Evolutionary conservation across 2,113 vertebrate species (phyloP).

Genomic region (Arizona elegans): DNA sequence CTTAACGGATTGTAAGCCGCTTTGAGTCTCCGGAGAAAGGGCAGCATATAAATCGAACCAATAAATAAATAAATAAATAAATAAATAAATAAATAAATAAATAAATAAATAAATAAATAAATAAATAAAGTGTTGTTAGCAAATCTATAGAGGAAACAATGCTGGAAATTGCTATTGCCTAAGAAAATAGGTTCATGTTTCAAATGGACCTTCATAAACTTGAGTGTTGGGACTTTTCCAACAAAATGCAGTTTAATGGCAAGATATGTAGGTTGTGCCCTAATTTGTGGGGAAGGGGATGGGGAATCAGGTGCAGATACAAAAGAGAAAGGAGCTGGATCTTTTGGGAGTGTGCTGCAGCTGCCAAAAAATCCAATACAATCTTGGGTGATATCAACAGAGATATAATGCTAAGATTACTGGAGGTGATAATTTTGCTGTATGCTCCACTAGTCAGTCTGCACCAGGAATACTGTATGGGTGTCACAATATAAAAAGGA

Average conservation of each 20-base stretch:
- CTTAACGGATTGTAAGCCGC: too few relatives aligned
- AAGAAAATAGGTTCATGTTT: background rate
- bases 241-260: background rate
- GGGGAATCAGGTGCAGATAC: background rate
- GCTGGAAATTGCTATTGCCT: background rate
- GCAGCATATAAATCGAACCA: too few relatives aligned
- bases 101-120: too few relatives aligned
- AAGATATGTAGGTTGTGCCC: background rate
- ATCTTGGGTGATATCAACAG: background rate
- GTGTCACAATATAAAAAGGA: background rate
- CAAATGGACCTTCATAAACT: background rate
- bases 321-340: background rate
- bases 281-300: background rate
- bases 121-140: too few relatives aligned
- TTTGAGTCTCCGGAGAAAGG: too few relatives aligned
- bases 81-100: too few relatives aligned
- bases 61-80: too few relatives aligned
- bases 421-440: background rate
- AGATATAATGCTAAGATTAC: background rate
- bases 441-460: background rate
- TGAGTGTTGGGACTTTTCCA: background rate
- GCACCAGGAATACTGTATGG: background rate
- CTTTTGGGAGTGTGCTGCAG: background rate
- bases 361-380: background rate
- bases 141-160: background rate